These are phyloP conservation scores for Capitulum mitella DNA, from an alignment of 2,888 invertebrate genomes.

Conservation along the genomic window DNA sequence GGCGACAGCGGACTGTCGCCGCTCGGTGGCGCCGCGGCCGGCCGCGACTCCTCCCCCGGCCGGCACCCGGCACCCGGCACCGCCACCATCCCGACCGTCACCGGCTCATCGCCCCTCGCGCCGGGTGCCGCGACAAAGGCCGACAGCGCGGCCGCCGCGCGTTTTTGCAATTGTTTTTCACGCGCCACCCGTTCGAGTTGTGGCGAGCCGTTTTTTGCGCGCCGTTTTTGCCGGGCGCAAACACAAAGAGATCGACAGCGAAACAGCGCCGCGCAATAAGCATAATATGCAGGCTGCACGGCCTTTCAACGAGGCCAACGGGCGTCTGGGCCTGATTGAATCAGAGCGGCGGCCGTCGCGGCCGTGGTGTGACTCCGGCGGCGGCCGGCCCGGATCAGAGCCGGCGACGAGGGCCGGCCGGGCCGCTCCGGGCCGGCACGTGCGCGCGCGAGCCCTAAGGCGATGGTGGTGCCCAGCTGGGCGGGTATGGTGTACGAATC, in stretches of 20 bases:
- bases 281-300: not conserved
- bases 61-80: not conserved
- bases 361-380: too few relatives aligned
- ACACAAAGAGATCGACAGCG: constrained; percentile 22
- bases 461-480: too few relatives aligned
- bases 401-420: too few relatives aligned
- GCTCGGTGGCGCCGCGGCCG: not conserved
- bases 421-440: too few relatives aligned
- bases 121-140: not conserved
- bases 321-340: not conserved
- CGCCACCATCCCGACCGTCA: not conserved
- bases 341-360: not conserved
- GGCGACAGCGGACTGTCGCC: not conserved
- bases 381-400: too few relatives aligned
- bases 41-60: not conserved
- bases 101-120: not conserved
- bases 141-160: not conserved
- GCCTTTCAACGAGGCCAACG: not conserved
- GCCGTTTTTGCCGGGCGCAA: not conserved
- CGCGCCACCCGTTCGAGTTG: constrained; percentile 6
- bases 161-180: constrained; percentile 16
- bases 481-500: too few relatives aligned
- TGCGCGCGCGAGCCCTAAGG: too few relatives aligned
- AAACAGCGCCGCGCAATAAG: not conserved
- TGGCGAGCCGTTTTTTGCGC: not conserved